Conservation (phyloP, 2,888 invertebrate genomes). For the Xestia sexstrigata region DNA sequence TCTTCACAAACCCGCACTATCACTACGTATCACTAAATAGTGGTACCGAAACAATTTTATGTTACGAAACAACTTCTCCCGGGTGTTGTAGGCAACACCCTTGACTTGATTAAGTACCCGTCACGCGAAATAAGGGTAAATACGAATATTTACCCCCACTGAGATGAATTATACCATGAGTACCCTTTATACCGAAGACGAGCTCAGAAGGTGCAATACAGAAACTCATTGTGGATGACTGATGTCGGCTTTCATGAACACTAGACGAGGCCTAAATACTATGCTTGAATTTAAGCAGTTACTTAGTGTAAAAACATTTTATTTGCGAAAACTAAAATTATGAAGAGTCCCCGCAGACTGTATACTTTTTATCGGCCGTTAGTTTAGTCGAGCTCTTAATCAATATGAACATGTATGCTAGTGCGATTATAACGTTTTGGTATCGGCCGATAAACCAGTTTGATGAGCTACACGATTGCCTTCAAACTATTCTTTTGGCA, state of each 20-base stretch:
- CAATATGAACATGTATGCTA: too few relatives aligned
- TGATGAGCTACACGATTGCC: too few relatives aligned
- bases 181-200: constrained; percentile 14
- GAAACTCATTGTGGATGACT: not conserved
- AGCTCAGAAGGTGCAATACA: constrained; percentile 24
- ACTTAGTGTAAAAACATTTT: not conserved
- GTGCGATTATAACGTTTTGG: too few relatives aligned
- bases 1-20: not conserved
- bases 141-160: constrained; percentile 64
- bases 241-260: not conserved
- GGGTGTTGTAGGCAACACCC: constrained; percentile 45
- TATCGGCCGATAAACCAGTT: too few relatives aligned
- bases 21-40: constrained; percentile 31
- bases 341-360: too few relatives aligned
- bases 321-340: not conserved
- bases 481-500: too few relatives aligned
- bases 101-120: constrained; percentile 67
- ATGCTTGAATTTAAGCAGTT: not conserved
- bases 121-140: constrained; percentile 63
- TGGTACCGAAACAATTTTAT: constrained; percentile 50
- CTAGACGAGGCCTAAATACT: not conserved
- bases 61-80: constrained; percentile 35
- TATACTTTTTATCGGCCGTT: not conserved
- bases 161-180: constrained; percentile 66
- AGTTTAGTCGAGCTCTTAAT: not conserved